A percentile compares a stretch with the other conserved stretches of the same genome.
Conservation (phyloP, 1,140 invertebrate species). For the Paralvinella palmiformis region DNA sequence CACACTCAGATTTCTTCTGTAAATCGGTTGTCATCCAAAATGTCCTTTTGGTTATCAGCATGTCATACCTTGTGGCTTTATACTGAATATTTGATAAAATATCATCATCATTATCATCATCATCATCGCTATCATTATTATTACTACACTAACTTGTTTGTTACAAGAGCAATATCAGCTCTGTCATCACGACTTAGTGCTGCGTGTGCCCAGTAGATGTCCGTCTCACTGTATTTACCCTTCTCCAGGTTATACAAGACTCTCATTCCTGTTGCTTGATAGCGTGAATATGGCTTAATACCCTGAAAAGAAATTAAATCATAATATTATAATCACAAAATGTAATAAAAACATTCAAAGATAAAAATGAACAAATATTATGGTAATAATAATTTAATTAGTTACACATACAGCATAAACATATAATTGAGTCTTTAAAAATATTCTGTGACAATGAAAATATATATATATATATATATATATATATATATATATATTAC, state of each 20-base stretch:
- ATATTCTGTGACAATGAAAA: no score
- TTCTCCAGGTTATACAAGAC: conserved; percentile 50
- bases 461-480: no score
- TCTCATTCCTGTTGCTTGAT: conserved; percentile 58
- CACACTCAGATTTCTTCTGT: neutral
- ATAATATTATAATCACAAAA: neutral
- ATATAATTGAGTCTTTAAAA: no score
- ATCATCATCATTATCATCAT: no score
- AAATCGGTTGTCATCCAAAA: neutral
- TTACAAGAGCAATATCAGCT: conserved; percentile 39
- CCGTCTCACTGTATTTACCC: conserved; percentile 31
- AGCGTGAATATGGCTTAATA: conserved; percentile 58
- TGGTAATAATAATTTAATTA: no score
- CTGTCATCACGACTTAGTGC: conserved; percentile 39
- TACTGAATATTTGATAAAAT: no score
- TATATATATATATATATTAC: no score
- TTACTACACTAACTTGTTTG: conserved; percentile 32
- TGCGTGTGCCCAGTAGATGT: conserved; percentile 45
- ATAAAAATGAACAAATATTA: no score
- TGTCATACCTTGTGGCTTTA: no score
- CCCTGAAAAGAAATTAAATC: conserved; percentile 52
- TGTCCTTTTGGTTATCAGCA: neutral
- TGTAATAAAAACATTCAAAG: neutral
- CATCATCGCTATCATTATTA: no score
- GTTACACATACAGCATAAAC: no score